A percentile compares a stretch with the other conserved stretches of the same genome.
phyloP scores from a whole-genome alignment of 1,140 invertebrate genomes.

The Lasioglossum baleicum region DNA sequence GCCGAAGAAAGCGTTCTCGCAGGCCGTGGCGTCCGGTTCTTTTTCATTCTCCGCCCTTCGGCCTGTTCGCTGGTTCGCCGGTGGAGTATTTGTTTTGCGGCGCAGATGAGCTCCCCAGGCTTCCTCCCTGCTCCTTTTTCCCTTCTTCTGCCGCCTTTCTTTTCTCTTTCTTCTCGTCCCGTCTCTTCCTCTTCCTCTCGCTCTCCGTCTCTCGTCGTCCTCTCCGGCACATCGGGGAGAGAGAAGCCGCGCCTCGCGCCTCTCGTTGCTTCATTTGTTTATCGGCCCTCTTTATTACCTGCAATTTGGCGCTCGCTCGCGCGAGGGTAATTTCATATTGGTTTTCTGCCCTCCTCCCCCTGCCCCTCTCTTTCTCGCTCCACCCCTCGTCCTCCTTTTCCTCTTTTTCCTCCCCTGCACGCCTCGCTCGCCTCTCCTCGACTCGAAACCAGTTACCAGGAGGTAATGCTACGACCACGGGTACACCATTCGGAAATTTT shows the following conservation, averaged over 20 bases:
- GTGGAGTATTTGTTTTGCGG: conserved; percentile 62
- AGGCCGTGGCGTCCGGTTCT: conserved; percentile 20
- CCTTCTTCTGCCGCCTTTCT: neutral
- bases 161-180: neutral
- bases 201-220: conserved; percentile 27
- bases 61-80: conserved; percentile 28
- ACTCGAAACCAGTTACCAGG: conserved; percentile 43
- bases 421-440: neutral
- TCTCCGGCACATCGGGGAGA: conserved; percentile 10
- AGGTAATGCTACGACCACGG: conserved; percentile 30
- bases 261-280: conserved; percentile 74
- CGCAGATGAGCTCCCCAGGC: conserved; percentile 45
- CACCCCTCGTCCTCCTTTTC: conserved; percentile 2
- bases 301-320: conserved; percentile 71
- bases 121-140: conserved; percentile 14
- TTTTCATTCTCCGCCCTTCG: conserved; percentile 48
- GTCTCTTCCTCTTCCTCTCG: conserved; percentile 7
- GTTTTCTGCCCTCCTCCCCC: conserved; percentile 64
- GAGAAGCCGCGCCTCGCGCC: conserved; percentile 65
- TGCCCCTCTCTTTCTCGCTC: neutral
- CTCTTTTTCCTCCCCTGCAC: conserved; percentile 3
- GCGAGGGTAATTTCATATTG: conserved; percentile 74
- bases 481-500: conserved; percentile 31
- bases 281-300: conserved; percentile 73
- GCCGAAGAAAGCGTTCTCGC: conserved; percentile 11